phyloP scores from a whole-genome alignment of 2,888 invertebrate genomes.

The Brachyptera risi region DNA sequence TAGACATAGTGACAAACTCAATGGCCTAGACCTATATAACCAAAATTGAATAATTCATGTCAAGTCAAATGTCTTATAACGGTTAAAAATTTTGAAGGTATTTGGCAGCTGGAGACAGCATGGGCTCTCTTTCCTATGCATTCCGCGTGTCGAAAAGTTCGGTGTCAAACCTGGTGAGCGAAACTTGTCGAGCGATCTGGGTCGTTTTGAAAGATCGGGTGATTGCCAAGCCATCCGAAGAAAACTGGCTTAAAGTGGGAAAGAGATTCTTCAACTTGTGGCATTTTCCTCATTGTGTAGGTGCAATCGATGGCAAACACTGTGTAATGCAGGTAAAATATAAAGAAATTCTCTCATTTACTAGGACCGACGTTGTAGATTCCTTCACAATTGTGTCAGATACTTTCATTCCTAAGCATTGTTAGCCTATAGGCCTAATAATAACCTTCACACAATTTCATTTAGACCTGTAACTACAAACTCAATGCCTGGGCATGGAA shows the following conservation, averaged over 20 bases:
- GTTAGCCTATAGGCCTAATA: no score
- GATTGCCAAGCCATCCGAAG: background rate
- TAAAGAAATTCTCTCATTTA: no score
- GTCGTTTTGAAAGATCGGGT: background rate
- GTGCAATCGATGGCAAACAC: background rate
- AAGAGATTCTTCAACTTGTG: background rate
- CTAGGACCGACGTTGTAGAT: no score
- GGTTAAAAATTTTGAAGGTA: no score
- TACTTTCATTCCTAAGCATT: background rate
- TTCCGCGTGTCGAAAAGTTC: background rate
- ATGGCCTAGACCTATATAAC: background rate
- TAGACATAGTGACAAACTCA: background rate
- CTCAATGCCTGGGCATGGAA: background rate
- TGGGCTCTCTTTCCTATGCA: background rate
- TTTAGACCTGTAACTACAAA: no score
- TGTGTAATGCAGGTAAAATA: background rate
- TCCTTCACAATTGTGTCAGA: no score
- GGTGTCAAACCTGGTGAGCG: background rate
- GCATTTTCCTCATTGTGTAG: background rate
- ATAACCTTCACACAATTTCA: no score
- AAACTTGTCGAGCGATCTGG: background rate
- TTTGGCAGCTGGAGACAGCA: background rate
- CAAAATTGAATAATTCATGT: background rate
- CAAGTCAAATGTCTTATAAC: no score
- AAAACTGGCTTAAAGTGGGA: background rate